Percentiles rank a stretch among this genome's conserved stretches.
These are phyloP conservation scores for Diceros bicornis DNA, from an alignment of 2,797 vertebrate species.

Conservation along the genomic window DNA sequence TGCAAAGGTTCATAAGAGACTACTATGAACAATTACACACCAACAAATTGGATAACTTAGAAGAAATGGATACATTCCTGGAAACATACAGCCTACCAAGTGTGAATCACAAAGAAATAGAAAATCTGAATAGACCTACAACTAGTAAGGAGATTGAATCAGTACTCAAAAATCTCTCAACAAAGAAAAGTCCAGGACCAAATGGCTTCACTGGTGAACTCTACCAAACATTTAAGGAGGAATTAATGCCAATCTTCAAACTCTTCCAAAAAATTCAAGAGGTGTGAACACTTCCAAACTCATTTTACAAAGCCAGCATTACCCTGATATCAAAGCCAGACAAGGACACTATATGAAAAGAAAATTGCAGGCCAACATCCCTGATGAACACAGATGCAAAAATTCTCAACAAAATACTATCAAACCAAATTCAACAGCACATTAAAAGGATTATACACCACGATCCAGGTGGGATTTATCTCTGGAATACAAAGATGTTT, in stretches of 20 bases:
- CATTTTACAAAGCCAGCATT: background rate
- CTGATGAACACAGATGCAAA: background rate
- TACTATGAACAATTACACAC: background rate
- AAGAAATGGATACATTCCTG: background rate
- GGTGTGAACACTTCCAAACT: background rate
- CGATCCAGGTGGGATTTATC: background rate
- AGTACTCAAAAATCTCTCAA: background rate
- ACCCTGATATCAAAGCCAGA: background rate
- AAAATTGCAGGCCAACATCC: background rate
- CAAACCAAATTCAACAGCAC: background rate
- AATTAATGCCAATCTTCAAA: background rate
- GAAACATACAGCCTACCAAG: background rate
- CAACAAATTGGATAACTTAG: background rate
- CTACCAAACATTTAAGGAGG: background rate
- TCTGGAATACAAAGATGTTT: background rate
- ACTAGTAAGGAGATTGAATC: background rate
- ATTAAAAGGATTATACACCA: background rate
- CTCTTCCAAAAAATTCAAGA: background rate
- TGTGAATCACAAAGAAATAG: background rate
- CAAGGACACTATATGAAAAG: background rate
- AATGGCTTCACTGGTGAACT: background rate
- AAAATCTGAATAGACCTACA: background rate
- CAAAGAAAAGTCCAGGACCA: background rate
- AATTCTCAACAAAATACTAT: background rate
- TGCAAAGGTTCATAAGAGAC: background rate